Conservation (phyloP, 2,797 vertebrate genomes). For the Lepidocolaptes lacrymiger region DNA sequence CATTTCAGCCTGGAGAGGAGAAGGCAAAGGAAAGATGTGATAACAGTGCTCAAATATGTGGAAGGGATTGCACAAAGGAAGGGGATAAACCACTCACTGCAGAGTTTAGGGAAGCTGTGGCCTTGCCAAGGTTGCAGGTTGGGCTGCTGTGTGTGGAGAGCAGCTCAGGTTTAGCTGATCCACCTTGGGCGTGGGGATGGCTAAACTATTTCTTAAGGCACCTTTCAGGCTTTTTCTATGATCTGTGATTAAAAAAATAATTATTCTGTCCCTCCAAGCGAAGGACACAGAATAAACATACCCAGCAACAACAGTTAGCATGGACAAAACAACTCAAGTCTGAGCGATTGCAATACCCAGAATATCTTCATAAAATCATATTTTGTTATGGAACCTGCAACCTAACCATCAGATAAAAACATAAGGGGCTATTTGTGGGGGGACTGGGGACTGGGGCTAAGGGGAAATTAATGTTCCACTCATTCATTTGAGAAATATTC, state of each 20-base stretch:
- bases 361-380: background rate
- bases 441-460: background rate
- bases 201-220: background rate
- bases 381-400: background rate
- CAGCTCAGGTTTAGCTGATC: rapidly evolving
- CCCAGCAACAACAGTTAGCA: background rate
- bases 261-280: background rate
- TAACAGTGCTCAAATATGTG: slow-evolving; percentile 1
- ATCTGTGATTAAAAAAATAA: background rate
- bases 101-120: background rate
- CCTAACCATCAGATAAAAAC: background rate
- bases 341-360: background rate
- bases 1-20: background rate
- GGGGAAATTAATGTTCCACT: slow-evolving; percentile 58
- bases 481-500: slow-evolving; percentile 65
- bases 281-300: background rate
- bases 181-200: background rate
- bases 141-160: background rate
- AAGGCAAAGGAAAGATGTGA: background rate
- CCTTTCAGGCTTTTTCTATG: background rate
- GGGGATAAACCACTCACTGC: background rate
- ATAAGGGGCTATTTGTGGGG: background rate
- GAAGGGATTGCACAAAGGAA: background rate
- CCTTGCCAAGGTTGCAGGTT: background rate
- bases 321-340: background rate